A percentile compares a stretch with the other conserved stretches of the same genome.
Conservation (phyloP, 2,113 vertebrate genomes). For the Gasterosteus nipponicus region DNA sequence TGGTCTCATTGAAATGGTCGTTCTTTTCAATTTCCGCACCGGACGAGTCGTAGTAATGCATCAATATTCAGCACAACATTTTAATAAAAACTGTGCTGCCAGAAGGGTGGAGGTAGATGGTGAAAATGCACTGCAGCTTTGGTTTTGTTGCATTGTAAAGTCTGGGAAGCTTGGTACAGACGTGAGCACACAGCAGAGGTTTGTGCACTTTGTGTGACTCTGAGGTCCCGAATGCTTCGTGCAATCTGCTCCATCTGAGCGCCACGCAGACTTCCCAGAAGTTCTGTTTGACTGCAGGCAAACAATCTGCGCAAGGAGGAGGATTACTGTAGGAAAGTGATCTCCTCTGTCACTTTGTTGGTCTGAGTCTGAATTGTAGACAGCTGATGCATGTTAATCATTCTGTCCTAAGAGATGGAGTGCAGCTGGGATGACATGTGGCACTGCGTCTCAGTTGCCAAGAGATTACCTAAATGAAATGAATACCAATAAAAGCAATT, state of each 20-base stretch:
- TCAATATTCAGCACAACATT: not conserved
- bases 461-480: not conserved
- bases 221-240: not conserved
- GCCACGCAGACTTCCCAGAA: not conserved
- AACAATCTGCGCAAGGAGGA: constrained; percentile 3
- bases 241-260: constrained; percentile 2
- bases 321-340: not conserved
- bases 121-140: not conserved
- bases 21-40: not conserved
- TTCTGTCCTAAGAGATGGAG: not conserved
- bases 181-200: not conserved
- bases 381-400: not conserved
- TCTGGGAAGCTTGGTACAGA: not conserved
- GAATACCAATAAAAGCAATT: not conserved
- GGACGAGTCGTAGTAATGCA: not conserved
- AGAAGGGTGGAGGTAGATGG: not conserved
- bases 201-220: not conserved
- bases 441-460: not conserved
- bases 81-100: not conserved
- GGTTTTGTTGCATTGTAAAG: not conserved
- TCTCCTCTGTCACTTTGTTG: not conserved
- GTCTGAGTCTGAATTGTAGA: not conserved
- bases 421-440: not conserved
- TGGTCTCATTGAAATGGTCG: not conserved
- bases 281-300: constrained; percentile 7